These are phyloP conservation scores for Eulithis testata DNA, from an alignment of 2,888 invertebrate genomes.

Conservation along the genomic window DNA sequence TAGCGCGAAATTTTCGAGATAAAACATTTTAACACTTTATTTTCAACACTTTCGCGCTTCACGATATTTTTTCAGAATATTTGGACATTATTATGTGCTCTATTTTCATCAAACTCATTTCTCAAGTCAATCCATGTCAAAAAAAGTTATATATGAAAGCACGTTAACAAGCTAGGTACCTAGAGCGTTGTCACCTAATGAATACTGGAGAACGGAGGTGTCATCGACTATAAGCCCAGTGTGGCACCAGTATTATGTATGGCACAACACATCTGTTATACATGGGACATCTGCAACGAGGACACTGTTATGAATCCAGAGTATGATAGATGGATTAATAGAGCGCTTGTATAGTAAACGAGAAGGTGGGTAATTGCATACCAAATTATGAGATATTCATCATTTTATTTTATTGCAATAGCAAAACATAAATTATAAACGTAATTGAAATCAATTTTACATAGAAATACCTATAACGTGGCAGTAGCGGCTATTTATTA, in stretches of 20 bases:
- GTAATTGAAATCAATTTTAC: too few species aligned
- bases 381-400: too few species aligned
- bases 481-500: too few species aligned
- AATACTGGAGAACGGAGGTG: slow-evolving; percentile 45
- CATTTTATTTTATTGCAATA: neutral
- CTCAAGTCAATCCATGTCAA: too few species aligned
- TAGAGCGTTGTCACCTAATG: slow-evolving; percentile 43
- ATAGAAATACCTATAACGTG: too few species aligned
- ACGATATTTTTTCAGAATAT: slow-evolving; percentile 8
- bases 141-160: slow-evolving; percentile 2
- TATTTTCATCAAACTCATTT: too few species aligned
- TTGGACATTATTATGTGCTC: too few species aligned
- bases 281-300: slow-evolving; percentile 67
- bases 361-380: neutral
- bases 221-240: slow-evolving; percentile 50
- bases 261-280: slow-evolving; percentile 66
- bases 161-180: slow-evolving; percentile 10
- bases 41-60: slow-evolving; percentile 21
- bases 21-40: slow-evolving; percentile 33
- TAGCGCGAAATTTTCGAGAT: slow-evolving; percentile 42
- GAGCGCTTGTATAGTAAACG: neutral
- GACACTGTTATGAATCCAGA: slow-evolving; percentile 74
- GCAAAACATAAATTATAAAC: too few species aligned
- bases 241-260: slow-evolving; percentile 55
- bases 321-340: slow-evolving; percentile 72